A percentile compares a stretch with the other conserved stretches of the same genome.
Conservation (phyloP, 2,113 vertebrate genomes). For the Lota lota region DNA sequence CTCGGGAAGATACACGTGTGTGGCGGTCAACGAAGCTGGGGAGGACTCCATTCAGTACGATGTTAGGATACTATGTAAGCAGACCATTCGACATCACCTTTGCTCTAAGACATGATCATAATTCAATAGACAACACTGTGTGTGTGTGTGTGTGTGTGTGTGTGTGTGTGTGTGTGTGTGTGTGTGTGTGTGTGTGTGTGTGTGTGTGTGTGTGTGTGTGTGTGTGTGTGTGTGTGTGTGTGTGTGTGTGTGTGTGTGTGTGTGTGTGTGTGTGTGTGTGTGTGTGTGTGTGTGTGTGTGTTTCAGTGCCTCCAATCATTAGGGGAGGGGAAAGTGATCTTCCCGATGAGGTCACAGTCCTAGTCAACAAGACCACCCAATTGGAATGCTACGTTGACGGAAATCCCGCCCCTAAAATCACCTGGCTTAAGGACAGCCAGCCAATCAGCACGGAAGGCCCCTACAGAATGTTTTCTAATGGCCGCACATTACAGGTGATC, state of each 20-base stretch:
- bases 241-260: slow-evolving; percentile 4
- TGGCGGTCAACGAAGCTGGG: slow-evolving; percentile 92
- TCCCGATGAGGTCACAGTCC: slow-evolving; percentile 83
- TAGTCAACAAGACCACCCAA: slow-evolving; percentile 71
- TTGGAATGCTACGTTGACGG: slow-evolving; percentile 84
- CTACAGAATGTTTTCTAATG: slow-evolving; percentile 75
- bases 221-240: neutral
- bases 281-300: neutral
- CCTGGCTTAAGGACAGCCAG: slow-evolving; percentile 87
- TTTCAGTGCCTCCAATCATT: slow-evolving; percentile 85
- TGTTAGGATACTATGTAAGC: slow-evolving; percentile 86
- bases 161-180: slow-evolving; percentile 9
- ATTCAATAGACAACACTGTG: neutral
- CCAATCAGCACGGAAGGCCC: slow-evolving; percentile 64
- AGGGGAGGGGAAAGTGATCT: slow-evolving; percentile 70
- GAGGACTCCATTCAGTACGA: slow-evolving; percentile 92
- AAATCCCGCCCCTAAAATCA: slow-evolving; percentile 80
- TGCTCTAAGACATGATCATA: too few species aligned
- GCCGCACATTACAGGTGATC: slow-evolving; percentile 84
- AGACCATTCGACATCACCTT: neutral
- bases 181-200: slow-evolving; percentile 4
- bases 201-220: slow-evolving; percentile 10
- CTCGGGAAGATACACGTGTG: slow-evolving; percentile 85
- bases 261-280: slow-evolving; percentile 17
- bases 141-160: slow-evolving; percentile 1